phyloP scores from a whole-genome alignment of 1,140 invertebrate genomes.

The Octopus sinensis region DNA sequence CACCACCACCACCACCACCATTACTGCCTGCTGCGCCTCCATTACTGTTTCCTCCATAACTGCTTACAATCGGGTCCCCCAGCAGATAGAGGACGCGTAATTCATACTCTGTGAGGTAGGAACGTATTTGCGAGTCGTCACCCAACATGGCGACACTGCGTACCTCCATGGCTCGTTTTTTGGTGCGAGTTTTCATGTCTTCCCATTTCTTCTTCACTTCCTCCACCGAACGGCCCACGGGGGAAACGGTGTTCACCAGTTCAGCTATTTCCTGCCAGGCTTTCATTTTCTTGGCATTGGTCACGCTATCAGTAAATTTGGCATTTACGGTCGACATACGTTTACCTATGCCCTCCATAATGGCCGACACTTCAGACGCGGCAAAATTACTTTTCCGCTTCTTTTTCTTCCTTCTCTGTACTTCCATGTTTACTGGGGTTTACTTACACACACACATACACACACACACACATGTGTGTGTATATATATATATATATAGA shows the following conservation, averaged over 20 bases:
- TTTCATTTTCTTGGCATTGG: conserved; percentile 1
- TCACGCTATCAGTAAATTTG: conserved; percentile 2
- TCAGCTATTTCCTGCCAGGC: background rate
- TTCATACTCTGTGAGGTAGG: background rate
- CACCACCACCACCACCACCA: background rate
- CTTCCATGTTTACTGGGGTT: background rate
- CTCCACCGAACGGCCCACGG: background rate
- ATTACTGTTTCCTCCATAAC: too few relatives aligned
- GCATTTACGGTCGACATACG: background rate
- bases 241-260: background rate
- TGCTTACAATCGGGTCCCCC: background rate
- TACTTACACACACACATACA: background rate
- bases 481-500: background rate
- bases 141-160: background rate
- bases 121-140: background rate
- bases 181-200: background rate
- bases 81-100: background rate
- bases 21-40: background rate
- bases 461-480: background rate
- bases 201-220: conserved; percentile 1
- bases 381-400: conserved; percentile 1
- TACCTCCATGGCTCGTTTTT: background rate
- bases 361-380: background rate
- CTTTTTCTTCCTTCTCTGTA: background rate
- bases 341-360: background rate